Evolutionary conservation across 2,113 vertebrate genomes (phyloP).

Genomic region (Perognathus longimembris): DNA sequence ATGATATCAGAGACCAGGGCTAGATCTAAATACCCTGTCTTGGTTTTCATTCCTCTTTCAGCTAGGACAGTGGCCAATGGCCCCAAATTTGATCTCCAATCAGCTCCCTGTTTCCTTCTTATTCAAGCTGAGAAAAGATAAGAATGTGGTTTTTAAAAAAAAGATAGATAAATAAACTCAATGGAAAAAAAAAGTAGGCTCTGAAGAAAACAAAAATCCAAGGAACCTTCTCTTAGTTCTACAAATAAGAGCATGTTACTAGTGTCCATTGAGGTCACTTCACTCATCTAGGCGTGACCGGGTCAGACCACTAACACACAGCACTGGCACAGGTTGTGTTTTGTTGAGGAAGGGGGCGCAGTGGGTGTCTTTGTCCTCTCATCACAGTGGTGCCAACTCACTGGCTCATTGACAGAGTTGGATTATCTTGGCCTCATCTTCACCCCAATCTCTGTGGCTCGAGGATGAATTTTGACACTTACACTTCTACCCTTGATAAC

Average conservation of each 20-base stretch:
- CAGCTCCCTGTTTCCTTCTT: not conserved
- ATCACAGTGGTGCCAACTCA: not conserved
- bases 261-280: not conserved
- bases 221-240: not conserved
- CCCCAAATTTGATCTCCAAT: not conserved
- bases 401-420: not conserved
- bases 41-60: not conserved
- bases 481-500: not conserved
- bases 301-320: fast-evolving
- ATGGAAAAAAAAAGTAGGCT: not conserved
- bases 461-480: not conserved
- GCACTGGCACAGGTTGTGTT: no score
- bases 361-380: no score
- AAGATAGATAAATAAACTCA: not conserved
- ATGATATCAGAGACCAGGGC: fast-evolving
- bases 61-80: not conserved
- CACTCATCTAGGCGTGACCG: not conserved
- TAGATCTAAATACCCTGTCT: not conserved
- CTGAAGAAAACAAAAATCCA: not conserved
- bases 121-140: not conserved
- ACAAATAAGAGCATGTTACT: not conserved
- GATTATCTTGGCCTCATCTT: not conserved
- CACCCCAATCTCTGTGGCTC: not conserved
- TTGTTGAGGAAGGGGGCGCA: not conserved
- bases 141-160: not conserved